Evolutionary conservation across 2,113 vertebrate genomes (phyloP).

Genomic region (Callocephalon fimbriatum): DNA sequence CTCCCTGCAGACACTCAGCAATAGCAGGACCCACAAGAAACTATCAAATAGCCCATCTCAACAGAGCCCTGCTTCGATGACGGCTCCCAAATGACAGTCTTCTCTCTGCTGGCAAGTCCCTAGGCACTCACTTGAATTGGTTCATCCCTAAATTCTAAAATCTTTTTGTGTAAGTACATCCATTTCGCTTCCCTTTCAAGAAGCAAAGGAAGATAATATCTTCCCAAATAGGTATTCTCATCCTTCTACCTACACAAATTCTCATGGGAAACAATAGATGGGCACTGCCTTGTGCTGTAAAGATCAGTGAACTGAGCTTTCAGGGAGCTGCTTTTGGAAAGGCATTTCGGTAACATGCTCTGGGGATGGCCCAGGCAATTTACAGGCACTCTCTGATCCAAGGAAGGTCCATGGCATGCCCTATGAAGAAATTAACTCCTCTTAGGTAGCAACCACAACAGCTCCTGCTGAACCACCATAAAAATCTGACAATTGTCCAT

Average conservation of each 20-base stretch:
- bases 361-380: background rate
- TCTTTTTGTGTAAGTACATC: background rate
- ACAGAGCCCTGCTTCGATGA: background rate
- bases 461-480: background rate
- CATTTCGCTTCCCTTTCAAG: background rate
- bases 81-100: background rate
- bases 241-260: background rate
- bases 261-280: background rate
- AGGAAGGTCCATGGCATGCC: background rate
- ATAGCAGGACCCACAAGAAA: background rate
- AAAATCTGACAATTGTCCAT: background rate
- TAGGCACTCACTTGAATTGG: background rate
- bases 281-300: background rate
- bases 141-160: background rate
- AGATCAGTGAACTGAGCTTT: background rate
- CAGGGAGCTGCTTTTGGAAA: background rate
- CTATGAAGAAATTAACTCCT: background rate
- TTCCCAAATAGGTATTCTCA: background rate
- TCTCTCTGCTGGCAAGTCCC: background rate
- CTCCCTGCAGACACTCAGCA: background rate
- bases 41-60: background rate
- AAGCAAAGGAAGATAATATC: background rate
- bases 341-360: accelerated
- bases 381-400: background rate
- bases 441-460: background rate